These are phyloP conservation scores for Cheilinus undulatus DNA, from an alignment of 2,113 vertebrate genomes.

Conservation along the genomic window DNA sequence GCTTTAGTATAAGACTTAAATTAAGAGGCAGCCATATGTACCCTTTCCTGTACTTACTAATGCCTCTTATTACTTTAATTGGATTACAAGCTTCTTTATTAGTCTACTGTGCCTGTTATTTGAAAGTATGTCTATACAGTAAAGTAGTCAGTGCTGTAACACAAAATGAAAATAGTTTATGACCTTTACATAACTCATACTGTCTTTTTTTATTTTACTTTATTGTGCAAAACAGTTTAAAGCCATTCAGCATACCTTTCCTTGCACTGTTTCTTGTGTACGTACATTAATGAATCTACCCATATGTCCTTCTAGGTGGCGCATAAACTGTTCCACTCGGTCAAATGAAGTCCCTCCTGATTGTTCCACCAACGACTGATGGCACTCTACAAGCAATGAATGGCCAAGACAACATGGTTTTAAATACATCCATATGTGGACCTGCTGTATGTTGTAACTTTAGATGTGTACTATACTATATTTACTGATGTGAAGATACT, in stretches of 20 bases:
- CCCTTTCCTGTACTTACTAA: background rate
- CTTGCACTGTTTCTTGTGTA: background rate
- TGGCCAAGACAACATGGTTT: conserved; percentile 35
- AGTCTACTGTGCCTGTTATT: background rate
- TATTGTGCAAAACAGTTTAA: background rate
- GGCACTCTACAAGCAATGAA: conserved; percentile 40
- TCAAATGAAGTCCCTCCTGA: conserved; percentile 75
- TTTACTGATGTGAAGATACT: conserved; percentile 56
- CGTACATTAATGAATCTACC: background rate
- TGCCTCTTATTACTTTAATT: background rate
- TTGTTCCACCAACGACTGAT: conserved; percentile 16
- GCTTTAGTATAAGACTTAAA: background rate
- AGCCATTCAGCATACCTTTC: background rate
- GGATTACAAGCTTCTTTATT: background rate
- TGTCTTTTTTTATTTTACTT: no score
- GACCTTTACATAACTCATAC: background rate
- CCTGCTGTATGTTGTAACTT: conserved; percentile 61
- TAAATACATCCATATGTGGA: conserved; percentile 54
- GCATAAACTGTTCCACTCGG: conserved; percentile 83
- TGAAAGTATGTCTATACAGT: background rate
- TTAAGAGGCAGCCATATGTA: background rate
- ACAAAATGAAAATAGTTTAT: no score
- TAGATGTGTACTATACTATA: conserved; percentile 49
- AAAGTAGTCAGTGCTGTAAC: background rate
- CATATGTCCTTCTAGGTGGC: conserved; percentile 75